These are phyloP conservation scores for Pseudochirops corinnae DNA, from an alignment of 2,797 vertebrate genomes.

Conservation along the genomic window DNA sequence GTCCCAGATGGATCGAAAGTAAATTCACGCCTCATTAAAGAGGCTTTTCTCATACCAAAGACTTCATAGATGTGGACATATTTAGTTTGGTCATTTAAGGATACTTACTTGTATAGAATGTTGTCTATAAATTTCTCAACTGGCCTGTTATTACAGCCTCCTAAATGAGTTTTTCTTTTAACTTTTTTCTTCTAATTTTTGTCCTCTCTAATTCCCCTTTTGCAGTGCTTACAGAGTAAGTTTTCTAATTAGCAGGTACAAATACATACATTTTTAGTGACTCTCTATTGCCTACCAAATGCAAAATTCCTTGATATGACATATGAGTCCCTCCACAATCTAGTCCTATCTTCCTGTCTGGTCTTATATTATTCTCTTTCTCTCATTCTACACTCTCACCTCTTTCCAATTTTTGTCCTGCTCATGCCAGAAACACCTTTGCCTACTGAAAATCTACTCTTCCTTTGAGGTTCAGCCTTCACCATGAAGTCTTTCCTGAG, in stretches of 20 bases:
- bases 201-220: background rate
- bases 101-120: background rate
- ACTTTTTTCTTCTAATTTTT: background rate
- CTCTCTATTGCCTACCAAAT: background rate
- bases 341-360: background rate
- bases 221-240: background rate
- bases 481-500: background rate
- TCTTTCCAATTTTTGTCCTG: background rate
- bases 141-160: background rate
- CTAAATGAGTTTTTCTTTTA: background rate
- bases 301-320: background rate
- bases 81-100: background rate
- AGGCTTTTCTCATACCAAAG: background rate
- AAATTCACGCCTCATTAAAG: background rate
- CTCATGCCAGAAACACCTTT: slow-evolving; percentile 22
- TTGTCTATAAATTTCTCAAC: background rate
- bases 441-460: background rate
- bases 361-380: background rate
- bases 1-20: background rate
- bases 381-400: background rate
- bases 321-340: background rate
- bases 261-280: background rate
- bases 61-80: background rate
- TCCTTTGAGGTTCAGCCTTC: background rate
- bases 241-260: background rate